Evolutionary conservation across 1,140 invertebrate genomes (phyloP).

Genomic region (Brachionus paranguensis): DNA sequence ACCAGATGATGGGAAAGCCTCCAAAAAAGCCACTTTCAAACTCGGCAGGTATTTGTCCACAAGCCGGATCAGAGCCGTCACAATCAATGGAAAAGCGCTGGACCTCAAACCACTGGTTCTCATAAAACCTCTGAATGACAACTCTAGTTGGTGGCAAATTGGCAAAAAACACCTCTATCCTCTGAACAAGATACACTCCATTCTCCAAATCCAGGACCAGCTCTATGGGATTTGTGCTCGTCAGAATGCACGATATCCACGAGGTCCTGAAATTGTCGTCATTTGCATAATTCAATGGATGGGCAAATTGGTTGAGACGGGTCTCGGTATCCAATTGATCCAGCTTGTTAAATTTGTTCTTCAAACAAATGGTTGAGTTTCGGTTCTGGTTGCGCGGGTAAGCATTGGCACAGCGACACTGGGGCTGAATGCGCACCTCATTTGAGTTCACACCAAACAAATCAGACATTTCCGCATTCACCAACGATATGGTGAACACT

Average conservation of each 20-base stretch:
- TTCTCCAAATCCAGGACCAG: conserved; percentile 3
- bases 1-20: conserved; percentile 20
- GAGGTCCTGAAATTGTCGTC: conserved; percentile 8
- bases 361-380: conserved; percentile 19
- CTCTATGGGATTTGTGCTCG: conserved; percentile 7
- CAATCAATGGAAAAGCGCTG: not conserved
- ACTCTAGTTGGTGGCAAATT: conserved; percentile 1
- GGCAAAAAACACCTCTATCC: conserved; percentile 30
- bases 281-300: not conserved
- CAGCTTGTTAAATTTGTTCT: not conserved
- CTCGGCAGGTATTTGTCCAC: not conserved
- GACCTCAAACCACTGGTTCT: not conserved
- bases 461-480: not conserved
- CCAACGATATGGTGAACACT: not conserved
- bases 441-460: not conserved
- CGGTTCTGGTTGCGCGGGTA: conserved; percentile 12
- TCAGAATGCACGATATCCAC: conserved; percentile 27
- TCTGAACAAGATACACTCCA: conserved; percentile 4
- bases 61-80: not conserved
- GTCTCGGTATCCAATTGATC: not conserved
- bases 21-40: conserved; percentile 8
- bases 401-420: conserved; percentile 29
- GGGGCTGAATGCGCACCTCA: not conserved
- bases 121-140: not conserved
- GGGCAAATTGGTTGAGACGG: not conserved